These are phyloP conservation scores for Rhea americana DNA, from an alignment of 2,113 vertebrate genomes.

Conservation along the genomic window DNA sequence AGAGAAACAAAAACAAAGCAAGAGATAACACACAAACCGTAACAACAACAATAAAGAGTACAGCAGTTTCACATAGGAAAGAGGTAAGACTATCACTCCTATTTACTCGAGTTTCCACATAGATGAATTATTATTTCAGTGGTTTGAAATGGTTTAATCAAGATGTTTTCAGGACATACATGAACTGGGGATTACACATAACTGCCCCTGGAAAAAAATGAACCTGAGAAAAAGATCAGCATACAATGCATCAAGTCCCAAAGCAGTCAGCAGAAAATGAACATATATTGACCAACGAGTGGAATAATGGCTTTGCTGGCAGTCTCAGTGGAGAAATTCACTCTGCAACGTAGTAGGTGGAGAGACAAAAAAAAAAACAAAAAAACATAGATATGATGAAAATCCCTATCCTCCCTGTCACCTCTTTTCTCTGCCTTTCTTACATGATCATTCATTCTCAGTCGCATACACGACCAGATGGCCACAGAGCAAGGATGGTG, in stretches of 20 bases:
- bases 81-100: background rate
- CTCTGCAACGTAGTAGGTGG: background rate
- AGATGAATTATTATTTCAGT: constrained; percentile 18
- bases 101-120: background rate
- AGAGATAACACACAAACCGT: background rate
- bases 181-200: background rate
- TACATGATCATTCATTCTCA: background rate
- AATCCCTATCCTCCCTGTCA: background rate
- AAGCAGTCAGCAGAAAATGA: constrained; percentile 68
- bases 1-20: background rate
- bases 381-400: background rate
- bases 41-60: background rate
- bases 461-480: background rate
- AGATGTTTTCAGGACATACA: constrained; percentile 23
- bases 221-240: constrained; percentile 32
- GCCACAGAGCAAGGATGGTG: background rate
- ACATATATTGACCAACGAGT: constrained; percentile 58
- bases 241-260: constrained; percentile 1
- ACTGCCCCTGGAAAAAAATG: constrained; percentile 37
- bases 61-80: background rate
- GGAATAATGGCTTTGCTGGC: constrained; percentile 75
- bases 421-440: background rate
- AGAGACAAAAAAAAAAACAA: background rate
- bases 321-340: constrained; percentile 36
- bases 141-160: background rate